Conservation (phyloP, 2,888 invertebrate genomes). For the Enoplolaimus lenunculus region DNA sequence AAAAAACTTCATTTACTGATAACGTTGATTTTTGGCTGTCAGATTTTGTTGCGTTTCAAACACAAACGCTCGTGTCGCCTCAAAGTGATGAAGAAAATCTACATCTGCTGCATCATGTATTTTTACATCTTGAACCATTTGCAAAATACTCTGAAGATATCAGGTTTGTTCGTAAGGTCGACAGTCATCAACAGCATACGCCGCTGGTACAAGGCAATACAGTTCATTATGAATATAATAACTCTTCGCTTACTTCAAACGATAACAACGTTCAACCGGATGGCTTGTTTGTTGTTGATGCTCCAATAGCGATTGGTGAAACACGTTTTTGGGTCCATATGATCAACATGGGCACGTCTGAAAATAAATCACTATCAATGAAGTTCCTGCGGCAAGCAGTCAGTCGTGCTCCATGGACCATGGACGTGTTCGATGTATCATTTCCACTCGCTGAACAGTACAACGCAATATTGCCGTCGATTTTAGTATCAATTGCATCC, state of each 20-base stretch:
- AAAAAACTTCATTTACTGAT: constrained; percentile 55
- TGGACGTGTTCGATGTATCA: constrained; percentile 23
- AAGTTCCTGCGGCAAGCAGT: background rate
- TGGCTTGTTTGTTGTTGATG: no score
- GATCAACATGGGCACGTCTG: constrained; percentile 20
- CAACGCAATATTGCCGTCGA: constrained; percentile 14
- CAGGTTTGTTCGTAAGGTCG: background rate
- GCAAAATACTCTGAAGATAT: background rate
- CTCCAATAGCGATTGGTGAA: background rate
- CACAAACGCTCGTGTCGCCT: background rate
- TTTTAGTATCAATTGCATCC: background rate
- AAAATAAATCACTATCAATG: constrained; percentile 23
- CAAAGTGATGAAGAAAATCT: background rate
- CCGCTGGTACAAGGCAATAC: no score
- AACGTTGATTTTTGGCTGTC: constrained; percentile 21
- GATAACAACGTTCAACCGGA: no score
- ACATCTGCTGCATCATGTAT: background rate
- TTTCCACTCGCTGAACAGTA: constrained; percentile 25
- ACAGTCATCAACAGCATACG: no score
- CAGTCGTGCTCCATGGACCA: constrained; percentile 9
- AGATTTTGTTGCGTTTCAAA: constrained; percentile 19
- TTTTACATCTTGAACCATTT: background rate
- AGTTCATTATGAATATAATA: no score
- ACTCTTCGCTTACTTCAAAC: no score
- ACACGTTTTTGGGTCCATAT: constrained; percentile 21